Conservation (phyloP, 2,113 vertebrate species). For the Proterorhinus semilunaris region DNA sequence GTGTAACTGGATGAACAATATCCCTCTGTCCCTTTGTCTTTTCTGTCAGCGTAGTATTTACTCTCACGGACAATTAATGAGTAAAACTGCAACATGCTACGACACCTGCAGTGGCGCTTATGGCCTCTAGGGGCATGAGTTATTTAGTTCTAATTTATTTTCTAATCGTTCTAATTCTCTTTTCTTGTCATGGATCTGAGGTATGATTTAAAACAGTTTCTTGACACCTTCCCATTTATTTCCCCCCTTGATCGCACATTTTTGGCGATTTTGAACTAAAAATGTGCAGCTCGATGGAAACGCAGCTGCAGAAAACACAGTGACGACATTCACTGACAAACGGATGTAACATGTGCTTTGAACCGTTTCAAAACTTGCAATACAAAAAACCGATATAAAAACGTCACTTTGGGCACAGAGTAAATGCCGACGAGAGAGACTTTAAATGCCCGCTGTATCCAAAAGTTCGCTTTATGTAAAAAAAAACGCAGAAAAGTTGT, state of each 20-base stretch:
- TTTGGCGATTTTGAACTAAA: constrained; percentile 27
- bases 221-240: no score
- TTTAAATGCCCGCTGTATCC: not conserved
- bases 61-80: no score
- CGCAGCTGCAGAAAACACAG: not conserved
- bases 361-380: not conserved
- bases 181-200: no score
- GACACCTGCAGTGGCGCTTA: no score
- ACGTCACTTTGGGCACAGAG: not conserved
- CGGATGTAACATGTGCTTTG: constrained; percentile 44
- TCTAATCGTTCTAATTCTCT: no score
- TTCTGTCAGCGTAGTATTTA: no score
- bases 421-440: not conserved
- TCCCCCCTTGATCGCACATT: not conserved
- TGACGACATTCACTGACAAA: not conserved
- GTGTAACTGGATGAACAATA: no score
- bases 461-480: not conserved
- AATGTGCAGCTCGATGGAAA: not conserved
- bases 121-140: no score
- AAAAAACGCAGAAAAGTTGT: not conserved
- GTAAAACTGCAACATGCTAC: no score
- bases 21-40: no score
- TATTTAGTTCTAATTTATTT: no score
- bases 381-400: not conserved
- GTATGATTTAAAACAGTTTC: no score